Percentiles rank a stretch among this genome's conserved stretches.
Conservation (phyloP, 2,797 vertebrate genomes). For the Mus minutoides region DNA sequence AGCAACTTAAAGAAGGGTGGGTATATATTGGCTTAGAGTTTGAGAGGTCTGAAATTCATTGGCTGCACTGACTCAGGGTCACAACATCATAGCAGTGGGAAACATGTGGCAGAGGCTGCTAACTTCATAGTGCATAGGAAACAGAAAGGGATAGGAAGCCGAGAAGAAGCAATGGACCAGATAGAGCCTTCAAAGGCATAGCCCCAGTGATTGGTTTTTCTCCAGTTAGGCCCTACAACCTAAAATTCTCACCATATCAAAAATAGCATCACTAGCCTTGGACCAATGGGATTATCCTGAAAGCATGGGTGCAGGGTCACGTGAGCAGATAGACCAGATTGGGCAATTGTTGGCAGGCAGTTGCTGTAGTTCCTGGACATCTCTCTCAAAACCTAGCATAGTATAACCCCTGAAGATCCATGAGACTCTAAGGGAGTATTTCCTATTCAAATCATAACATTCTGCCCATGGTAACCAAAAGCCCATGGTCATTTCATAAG, state of each 20-base stretch:
- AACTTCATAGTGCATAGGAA: neutral
- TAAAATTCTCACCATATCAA: neutral
- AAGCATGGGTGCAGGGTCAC: slow-evolving; percentile 80
- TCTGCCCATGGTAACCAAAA: neutral
- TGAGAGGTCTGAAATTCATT: neutral
- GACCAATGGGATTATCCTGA: neutral
- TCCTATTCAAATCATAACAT: neutral
- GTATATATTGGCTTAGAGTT: neutral
- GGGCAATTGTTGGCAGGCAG: slow-evolving; percentile 87
- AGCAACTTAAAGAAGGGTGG: neutral
- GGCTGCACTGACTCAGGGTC: neutral
- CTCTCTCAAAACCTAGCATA: neutral
- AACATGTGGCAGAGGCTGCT: too few relatives aligned
- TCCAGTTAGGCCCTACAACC: neutral
- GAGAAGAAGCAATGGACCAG: too few relatives aligned
- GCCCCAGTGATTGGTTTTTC: neutral
- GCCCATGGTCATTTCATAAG: neutral
- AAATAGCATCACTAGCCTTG: neutral
- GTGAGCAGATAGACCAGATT: slow-evolving; percentile 96
- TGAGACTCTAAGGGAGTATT: neutral
- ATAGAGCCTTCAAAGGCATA: neutral
- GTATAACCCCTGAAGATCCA: neutral
- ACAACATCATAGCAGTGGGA: neutral
- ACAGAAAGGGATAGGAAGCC: neutral
- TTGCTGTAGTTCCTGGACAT: slow-evolving; percentile 89